Evolutionary conservation across 1,140 invertebrate species (phyloP), one percentile per base, ranked within the genome.

Genomic region (Calliopsis andreniformis): DNA sequence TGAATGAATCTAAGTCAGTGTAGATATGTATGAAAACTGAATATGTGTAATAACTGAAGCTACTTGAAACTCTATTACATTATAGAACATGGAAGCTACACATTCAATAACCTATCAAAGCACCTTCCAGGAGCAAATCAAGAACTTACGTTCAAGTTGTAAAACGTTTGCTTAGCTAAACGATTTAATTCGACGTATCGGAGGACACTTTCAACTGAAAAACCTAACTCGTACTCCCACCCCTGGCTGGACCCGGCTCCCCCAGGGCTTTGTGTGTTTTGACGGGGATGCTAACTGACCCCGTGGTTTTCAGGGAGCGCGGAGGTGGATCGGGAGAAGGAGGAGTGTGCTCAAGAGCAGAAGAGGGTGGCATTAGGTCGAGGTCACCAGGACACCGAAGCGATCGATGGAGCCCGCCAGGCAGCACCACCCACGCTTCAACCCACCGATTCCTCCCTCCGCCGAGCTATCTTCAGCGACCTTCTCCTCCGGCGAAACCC

Each of bases 321-420:
- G 83, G 69, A 71, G 45, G 45, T 67, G 56, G 32, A 55, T 55
- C 14, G 56, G n/a, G 81, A 78, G 75, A 30, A 67, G 71, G 25
- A 61, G 63, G 61, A 16, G 14, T 5, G 47, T 62, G 67, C 55
- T 67, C 62, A 72, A 70, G 43, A 77, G 73, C 72, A 72, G 75
- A 80, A 80, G 83, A 87, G 86, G 82, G 84, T 89, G 89, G 89
- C 87, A 89, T 89, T 91, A 86, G 90, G 90, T 91, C 90, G 89
- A 90, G 90, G 90, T 91, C 90, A 90, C 90, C 89, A 87, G 90
- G 89, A 90, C 90, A 84, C 81, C 30, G 76, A 82, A 83, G 72
- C 88, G 90, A 90, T 90, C 89, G 90, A 90, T 90, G 87, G 87
- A 90, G 89, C 90, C 82, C 83, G 81, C 86, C 82, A 83, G 73